A percentile compares a stretch with the other conserved stretches of the same genome.
These are phyloP conservation scores for Blera fallax DNA, from an alignment of 2,888 invertebrate species.

Conservation along the genomic window DNA sequence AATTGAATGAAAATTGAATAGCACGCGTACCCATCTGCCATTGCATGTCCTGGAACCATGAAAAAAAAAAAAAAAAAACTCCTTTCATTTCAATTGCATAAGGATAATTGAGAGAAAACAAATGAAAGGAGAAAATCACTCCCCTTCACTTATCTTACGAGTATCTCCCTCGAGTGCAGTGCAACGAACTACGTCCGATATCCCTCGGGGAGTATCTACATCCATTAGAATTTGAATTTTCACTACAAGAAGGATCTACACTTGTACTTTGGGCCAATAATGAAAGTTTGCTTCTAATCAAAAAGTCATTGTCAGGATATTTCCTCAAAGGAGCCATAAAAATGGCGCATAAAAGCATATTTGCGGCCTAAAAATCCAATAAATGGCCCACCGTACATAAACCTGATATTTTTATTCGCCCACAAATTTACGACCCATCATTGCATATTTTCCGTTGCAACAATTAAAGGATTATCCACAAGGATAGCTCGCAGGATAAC, in stretches of 20 bases:
- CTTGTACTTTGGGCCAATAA: neutral
- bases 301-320: neutral
- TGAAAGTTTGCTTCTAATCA: neutral
- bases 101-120: conserved; percentile 26
- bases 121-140: conserved; percentile 1
- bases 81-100: conserved; percentile 35
- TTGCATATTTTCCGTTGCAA: conserved; percentile 28
- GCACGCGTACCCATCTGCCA: neutral
- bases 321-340: conserved; percentile 3
- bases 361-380: neutral
- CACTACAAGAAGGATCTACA: neutral
- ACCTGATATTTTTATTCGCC: neutral
- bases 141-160: neutral
- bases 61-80: conserved; percentile 7
- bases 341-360: neutral
- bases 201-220: neutral
- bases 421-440: conserved; percentile 1
- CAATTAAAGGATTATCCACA: conserved; percentile 30
- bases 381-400: neutral
- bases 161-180: neutral
- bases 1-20: conserved; percentile 6
- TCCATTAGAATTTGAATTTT: neutral
- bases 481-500: conserved; percentile 15
- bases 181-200: conserved; percentile 12
- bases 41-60: conserved; percentile 29